phyloP scores from a whole-genome alignment of 2,888 invertebrate species.

The Pogonocherus hispidulus region DNA sequence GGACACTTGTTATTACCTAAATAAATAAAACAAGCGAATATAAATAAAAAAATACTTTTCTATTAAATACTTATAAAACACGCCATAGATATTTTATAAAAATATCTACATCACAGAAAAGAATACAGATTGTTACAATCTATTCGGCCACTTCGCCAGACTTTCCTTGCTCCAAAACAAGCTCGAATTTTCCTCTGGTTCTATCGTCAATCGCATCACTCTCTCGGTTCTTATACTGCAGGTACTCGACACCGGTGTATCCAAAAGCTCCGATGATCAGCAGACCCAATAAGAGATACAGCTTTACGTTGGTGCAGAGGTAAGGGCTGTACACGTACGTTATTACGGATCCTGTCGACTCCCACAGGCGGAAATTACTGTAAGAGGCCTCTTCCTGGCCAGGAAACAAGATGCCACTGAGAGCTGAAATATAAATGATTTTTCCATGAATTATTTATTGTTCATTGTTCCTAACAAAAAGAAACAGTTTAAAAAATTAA shows the following conservation, averaged over 20 bases:
- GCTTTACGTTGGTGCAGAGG: conserved; percentile 80
- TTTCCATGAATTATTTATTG: too few relatives aligned
- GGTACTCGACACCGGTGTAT: conserved; percentile 78
- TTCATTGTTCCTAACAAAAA: too few relatives aligned
- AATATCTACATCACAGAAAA: conserved; percentile 21
- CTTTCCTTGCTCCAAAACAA: conserved; percentile 65
- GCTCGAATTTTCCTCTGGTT: conserved; percentile 64
- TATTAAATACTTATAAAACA: background rate
- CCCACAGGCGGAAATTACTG: conserved; percentile 94
- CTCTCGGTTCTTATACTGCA: conserved; percentile 67
- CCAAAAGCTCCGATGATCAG: conserved; percentile 81
- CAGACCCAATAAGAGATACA: conserved; percentile 78
- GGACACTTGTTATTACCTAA: too few relatives aligned
- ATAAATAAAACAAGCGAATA: background rate
- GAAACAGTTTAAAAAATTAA: too few relatives aligned
- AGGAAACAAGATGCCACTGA: conserved; percentile 89
- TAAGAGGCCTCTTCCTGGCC: conserved; percentile 91
- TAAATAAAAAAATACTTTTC: background rate
- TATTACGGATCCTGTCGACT: conserved; percentile 89
- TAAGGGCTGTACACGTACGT: conserved; percentile 86
- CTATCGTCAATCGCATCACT: conserved; percentile 65
- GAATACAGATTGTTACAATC: conserved; percentile 19
- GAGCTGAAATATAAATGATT: conserved; percentile 70
- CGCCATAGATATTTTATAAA: conserved; percentile 11
- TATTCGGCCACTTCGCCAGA: conserved; percentile 61